Evolutionary conservation across 2,888 invertebrate genomes (phyloP).

Genomic region (Macropis europaea): DNA sequence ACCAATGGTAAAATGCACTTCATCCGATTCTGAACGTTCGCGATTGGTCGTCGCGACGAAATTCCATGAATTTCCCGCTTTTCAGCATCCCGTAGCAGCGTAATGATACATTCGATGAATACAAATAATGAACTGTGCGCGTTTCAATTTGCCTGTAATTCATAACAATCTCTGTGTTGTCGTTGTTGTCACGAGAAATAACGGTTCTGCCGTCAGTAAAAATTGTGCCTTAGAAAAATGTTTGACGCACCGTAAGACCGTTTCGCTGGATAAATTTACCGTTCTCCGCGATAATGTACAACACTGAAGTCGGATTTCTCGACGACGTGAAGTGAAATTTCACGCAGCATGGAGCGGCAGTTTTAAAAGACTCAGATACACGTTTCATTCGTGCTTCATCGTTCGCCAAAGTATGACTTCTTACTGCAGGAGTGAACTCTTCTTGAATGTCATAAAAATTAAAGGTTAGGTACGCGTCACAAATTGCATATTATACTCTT

Average conservation of each 20-base stretch:
- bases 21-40: neutral
- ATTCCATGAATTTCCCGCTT: slow-evolving; percentile 48
- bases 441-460: slow-evolving; percentile 25
- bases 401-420: slow-evolving; percentile 1
- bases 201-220: slow-evolving; percentile 1
- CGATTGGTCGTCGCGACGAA: slow-evolving; percentile 28
- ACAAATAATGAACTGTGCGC: slow-evolving; percentile 59
- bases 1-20: slow-evolving; percentile 19
- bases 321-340: slow-evolving; percentile 32
- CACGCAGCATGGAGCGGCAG: slow-evolving; percentile 4
- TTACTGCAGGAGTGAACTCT: slow-evolving; percentile 11
- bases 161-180: neutral
- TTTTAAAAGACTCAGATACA: neutral
- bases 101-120: slow-evolving; percentile 38
- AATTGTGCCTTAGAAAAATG: slow-evolving; percentile 56
- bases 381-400: neutral
- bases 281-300: slow-evolving; percentile 22
- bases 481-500: slow-evolving; percentile 1
- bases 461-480: slow-evolving; percentile 55
- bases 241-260: slow-evolving; percentile 16
- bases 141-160: slow-evolving; percentile 31
- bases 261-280: slow-evolving; percentile 13
- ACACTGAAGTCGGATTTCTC: slow-evolving; percentile 10
- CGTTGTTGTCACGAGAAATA: neutral
- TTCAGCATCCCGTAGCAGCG: slow-evolving; percentile 20